Evolutionary conservation across 2,888 invertebrate genomes (phyloP).

Genomic region (Meghimatium bilineatum): DNA sequence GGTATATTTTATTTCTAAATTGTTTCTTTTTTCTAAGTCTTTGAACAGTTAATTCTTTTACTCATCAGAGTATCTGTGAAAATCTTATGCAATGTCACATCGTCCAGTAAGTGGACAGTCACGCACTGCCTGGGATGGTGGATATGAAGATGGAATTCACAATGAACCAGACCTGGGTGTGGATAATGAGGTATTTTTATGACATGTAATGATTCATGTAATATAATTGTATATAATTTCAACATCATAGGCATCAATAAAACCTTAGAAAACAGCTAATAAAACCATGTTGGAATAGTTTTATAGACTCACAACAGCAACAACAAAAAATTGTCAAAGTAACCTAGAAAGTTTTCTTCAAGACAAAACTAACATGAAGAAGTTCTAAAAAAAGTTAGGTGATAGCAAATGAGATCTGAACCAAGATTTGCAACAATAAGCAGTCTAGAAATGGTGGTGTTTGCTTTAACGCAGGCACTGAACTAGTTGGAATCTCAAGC

Average conservation of each 20-base stretch:
- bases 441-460: no score
- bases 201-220: no score
- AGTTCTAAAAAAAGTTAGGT: no score
- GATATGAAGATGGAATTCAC: constrained; percentile 61
- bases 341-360: no score
- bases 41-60: background rate
- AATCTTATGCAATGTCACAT: constrained; percentile 28
- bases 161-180: constrained; percentile 64
- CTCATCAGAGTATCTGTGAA: background rate
- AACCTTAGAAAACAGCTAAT: background rate
- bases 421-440: no score
- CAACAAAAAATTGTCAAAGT: no score
- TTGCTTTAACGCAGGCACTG: no score
- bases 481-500: no score
- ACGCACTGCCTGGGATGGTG: constrained; percentile 67
- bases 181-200: constrained; percentile 57
- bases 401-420: no score
- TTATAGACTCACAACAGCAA: background rate
- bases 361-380: no score
- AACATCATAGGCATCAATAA: background rate
- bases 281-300: background rate
- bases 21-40: background rate
- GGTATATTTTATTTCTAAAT: background rate
- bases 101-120: constrained; percentile 71
- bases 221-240: no score